Percentiles rank a stretch among this genome's conserved stretches.
Conservation (phyloP, 1,140 invertebrate genomes). For the Charaxes varanes region DNA sequence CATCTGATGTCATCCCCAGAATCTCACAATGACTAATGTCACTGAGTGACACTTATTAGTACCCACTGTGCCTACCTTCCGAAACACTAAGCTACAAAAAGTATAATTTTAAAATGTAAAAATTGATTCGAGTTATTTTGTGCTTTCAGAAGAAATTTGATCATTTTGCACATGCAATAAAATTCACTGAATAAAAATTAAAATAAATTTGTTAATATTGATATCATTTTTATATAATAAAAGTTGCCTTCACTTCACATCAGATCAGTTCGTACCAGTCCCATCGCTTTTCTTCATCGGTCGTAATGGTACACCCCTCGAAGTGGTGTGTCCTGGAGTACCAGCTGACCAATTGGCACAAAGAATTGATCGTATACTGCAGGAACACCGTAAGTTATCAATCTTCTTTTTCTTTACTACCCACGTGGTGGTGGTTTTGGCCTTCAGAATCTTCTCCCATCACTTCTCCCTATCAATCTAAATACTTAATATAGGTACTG, state of each 20-base stretch:
- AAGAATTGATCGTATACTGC: slow-evolving; percentile 66
- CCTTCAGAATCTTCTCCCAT: neutral
- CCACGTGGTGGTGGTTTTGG: neutral
- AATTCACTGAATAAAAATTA: no score
- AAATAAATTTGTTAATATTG: neutral
- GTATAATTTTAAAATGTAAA: no score
- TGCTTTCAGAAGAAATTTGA: no score
- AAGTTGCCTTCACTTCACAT: slow-evolving; percentile 21
- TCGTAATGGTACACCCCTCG: slow-evolving; percentile 82
- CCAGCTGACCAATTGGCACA: slow-evolving; percentile 61
- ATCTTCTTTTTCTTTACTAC: neutral
- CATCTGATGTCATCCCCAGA: no score
- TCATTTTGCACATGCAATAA: no score
- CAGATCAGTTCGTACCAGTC: slow-evolving; percentile 87
- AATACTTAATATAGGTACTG: no score
- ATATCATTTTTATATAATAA: slow-evolving; percentile 1
- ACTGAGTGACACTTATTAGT: no score
- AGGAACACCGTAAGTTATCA: slow-evolving; percentile 43
- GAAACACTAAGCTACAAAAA: no score
- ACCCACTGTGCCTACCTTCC: no score
- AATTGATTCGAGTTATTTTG: no score
- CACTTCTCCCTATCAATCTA: no score
- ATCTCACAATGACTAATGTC: no score
- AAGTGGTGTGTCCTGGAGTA: slow-evolving; percentile 80
- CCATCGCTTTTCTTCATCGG: slow-evolving; percentile 92